A percentile compares a stretch with the other conserved stretches of the same genome.
Evolutionary conservation across 2,797 vertebrate genomes (phyloP).

Genomic region (Hoplostethus atlanticus): DNA sequence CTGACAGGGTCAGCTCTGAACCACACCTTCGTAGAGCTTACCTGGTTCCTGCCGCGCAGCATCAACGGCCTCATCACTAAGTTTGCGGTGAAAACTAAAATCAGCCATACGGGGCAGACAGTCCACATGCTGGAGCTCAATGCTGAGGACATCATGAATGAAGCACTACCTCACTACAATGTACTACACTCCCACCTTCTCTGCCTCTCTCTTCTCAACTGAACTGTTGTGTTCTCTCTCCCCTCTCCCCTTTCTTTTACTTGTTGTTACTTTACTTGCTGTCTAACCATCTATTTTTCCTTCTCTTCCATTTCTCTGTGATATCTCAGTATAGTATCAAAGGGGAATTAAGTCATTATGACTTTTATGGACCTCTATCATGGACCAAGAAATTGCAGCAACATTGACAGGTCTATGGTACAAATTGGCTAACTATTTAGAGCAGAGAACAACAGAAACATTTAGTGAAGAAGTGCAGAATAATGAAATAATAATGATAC

Average conservation of each 20-base stretch:
- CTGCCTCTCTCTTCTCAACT: neutral
- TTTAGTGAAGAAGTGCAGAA: too few species aligned
- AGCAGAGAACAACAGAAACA: too few species aligned
- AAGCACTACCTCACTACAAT: constrained; percentile 93
- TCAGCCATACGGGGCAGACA: constrained; percentile 88
- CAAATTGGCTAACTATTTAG: too few species aligned
- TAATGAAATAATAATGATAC: too few species aligned
- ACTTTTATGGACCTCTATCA: too few species aligned
- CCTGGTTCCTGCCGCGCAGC: constrained; percentile 94
- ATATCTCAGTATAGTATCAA: too few species aligned
- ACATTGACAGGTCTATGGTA: too few species aligned
- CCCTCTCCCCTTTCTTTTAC: neutral
- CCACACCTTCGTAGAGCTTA: constrained; percentile 91
- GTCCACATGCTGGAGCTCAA: constrained; percentile 90
- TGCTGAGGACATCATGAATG: constrained; percentile 93
- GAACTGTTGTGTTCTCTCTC: neutral
- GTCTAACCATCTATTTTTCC: too few species aligned
- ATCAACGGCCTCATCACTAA: constrained; percentile 97
- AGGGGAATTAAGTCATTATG: too few species aligned
- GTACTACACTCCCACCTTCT: constrained; percentile 75
- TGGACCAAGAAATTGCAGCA: too few species aligned
- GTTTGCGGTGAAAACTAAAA: constrained; percentile 95
- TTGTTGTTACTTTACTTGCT: too few species aligned
- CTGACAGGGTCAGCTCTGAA: constrained; percentile 92
- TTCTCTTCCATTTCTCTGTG: too few species aligned